Evolutionary conservation across 2,888 invertebrate genomes (phyloP).

Genomic region (Lydus trimaculatus): DNA sequence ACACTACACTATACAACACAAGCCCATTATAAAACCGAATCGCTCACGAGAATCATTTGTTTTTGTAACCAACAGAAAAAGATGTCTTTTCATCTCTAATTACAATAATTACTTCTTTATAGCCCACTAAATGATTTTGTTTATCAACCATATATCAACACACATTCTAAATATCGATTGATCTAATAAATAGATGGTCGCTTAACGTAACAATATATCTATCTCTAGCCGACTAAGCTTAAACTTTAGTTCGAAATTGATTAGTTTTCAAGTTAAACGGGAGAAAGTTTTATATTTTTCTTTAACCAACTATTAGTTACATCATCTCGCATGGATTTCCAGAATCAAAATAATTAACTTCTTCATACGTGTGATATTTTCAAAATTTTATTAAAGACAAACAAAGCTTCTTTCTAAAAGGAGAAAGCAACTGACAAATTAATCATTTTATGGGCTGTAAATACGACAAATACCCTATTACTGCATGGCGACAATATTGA

Average conservation of each 20-base stretch:
- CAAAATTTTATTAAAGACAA: not conserved
- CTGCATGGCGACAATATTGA: not conserved
- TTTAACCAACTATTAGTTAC: too few relatives aligned
- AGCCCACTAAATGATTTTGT: slow-evolving; percentile 13
- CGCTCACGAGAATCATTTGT: not conserved
- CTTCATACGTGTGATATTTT: too few relatives aligned
- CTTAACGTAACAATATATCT: too few relatives aligned
- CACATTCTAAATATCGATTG: not conserved
- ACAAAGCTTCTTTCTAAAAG: too few relatives aligned
- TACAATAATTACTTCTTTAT: slow-evolving; percentile 6
- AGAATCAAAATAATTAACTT: too few relatives aligned
- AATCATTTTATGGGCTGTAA: not conserved
- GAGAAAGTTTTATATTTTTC: not conserved
- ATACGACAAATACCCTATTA: not conserved
- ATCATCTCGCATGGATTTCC: too few relatives aligned
- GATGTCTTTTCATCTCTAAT: not conserved
- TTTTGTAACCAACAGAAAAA: not conserved
- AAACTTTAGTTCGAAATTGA: not conserved
- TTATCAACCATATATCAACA: not conserved
- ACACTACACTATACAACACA: slow-evolving; percentile 10
- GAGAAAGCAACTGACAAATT: too few relatives aligned
- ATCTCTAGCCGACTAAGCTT: too few relatives aligned
- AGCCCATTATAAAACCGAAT: slow-evolving; percentile 2
- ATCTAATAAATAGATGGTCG: not conserved
- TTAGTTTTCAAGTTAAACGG: not conserved